Conservation (phyloP, 2,888 invertebrate species). For the Hofmannophila pseudospretella region DNA sequence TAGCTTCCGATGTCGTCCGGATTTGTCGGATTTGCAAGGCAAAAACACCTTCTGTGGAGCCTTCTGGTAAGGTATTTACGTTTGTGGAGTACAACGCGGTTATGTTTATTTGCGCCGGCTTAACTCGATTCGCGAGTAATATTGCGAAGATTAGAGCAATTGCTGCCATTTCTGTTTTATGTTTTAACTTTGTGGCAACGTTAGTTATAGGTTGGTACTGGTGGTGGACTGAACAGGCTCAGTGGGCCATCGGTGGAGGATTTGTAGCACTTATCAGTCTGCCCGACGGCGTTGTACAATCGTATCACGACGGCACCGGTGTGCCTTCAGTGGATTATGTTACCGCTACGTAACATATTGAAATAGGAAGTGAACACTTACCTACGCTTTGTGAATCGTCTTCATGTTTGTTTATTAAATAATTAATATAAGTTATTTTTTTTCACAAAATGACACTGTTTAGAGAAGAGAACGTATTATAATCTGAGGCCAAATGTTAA, state of each 20-base stretch:
- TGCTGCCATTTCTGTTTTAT: constrained; percentile 38
- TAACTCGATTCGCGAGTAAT: constrained; percentile 43
- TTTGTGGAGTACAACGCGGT: constrained; percentile 26
- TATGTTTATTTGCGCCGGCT: constrained; percentile 31
- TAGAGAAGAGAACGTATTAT: no score
- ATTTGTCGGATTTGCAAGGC: constrained; percentile 52
- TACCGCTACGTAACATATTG: constrained; percentile 6
- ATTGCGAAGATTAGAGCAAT: constrained; percentile 36
- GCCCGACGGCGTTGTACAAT: constrained; percentile 58
- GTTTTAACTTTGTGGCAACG: constrained; percentile 23
- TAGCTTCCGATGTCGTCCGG: constrained; percentile 56
- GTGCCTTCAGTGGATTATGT: constrained; percentile 62
- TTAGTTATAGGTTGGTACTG: constrained; percentile 30
- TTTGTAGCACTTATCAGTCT: constrained; percentile 75
- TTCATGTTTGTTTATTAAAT: no score
- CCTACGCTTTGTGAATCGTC: no score
- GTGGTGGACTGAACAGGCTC: constrained; percentile 38
- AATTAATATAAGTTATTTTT: no score
- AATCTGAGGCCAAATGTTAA: no score
- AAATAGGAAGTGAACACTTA: no score
- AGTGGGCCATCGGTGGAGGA: constrained; percentile 53
- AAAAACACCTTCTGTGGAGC: constrained; percentile 36
- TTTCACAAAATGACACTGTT: no score
- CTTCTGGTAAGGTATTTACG: constrained; percentile 40
- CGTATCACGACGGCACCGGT: constrained; percentile 52